phyloP scores from a whole-genome alignment of 1,140 invertebrate species.

The Sycobia sp. region DNA sequence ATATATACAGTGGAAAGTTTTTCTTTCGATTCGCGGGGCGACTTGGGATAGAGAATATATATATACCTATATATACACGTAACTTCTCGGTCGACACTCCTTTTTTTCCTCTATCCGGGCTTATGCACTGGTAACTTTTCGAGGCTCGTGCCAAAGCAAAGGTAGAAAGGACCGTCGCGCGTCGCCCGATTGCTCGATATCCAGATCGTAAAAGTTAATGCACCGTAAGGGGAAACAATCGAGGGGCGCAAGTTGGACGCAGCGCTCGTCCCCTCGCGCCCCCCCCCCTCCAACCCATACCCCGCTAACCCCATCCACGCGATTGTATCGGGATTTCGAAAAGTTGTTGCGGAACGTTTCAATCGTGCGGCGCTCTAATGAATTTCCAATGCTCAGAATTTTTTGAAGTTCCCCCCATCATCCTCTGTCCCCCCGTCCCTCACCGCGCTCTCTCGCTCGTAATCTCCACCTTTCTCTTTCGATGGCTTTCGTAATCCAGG shows the following conservation, averaged over 20 bases:
- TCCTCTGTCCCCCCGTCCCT: too few relatives aligned
- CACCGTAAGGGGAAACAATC: constrained; percentile 49
- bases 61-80: too few relatives aligned
- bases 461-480: constrained; percentile 10
- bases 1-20: too few relatives aligned
- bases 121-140: constrained; percentile 39
- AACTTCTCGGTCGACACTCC: too few relatives aligned
- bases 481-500: constrained; percentile 16
- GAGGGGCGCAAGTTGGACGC: constrained; percentile 43
- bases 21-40: too few relatives aligned
- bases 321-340: constrained; percentile 45
- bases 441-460: too few relatives aligned
- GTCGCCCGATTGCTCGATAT: constrained; percentile 51
- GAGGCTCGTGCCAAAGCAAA: constrained; percentile 44
- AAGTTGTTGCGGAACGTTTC: constrained; percentile 43
- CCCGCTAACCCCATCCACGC: too few relatives aligned
- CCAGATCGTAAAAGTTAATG: constrained; percentile 51
- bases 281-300: too few relatives aligned
- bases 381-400: constrained; percentile 30
- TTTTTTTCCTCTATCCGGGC: not conserved
- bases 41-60: too few relatives aligned
- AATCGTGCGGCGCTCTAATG: constrained; percentile 36
- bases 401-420: too few relatives aligned
- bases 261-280: too few relatives aligned
- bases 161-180: constrained; percentile 36